Evolutionary conservation across 2,888 invertebrate genomes (phyloP).

Genomic region (Neoaliturus tenellus): DNA sequence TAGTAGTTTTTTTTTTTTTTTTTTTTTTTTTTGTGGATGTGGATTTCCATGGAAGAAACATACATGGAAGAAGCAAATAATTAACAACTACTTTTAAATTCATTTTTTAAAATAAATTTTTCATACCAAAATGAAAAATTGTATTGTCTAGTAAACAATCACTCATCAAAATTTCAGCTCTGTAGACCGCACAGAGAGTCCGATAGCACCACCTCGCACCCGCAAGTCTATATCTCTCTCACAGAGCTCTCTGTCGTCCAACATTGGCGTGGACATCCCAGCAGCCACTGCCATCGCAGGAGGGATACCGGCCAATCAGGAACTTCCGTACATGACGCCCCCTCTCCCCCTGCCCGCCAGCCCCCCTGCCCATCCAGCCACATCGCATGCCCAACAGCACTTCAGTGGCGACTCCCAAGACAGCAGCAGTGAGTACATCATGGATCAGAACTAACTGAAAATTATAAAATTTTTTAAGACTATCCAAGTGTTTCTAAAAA

Average conservation of each 20-base stretch:
- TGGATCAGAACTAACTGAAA: no score
- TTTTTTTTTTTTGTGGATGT: no score
- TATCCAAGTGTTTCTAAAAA: no score
- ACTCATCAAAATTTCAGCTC: no score
- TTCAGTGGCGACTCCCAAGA: constrained; percentile 96
- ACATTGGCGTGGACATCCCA: constrained; percentile 76
- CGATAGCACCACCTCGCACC: constrained; percentile 74
- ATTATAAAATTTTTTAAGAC: no score
- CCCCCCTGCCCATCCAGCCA: constrained; percentile 66
- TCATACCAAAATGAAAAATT: no score
- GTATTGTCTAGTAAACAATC: no score
- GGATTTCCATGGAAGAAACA: no score
- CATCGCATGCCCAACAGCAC: constrained; percentile 75
- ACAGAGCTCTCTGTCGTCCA: constrained; percentile 71
- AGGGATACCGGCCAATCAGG: constrained; percentile 90
- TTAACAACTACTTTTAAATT: no score
- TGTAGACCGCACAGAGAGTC: constrained; percentile 68
- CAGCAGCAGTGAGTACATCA: constrained; percentile 81
- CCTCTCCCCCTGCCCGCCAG: constrained; percentile 75
- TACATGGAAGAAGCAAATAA: no score
- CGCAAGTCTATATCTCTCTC: constrained; percentile 72
- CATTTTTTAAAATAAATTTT: no score
- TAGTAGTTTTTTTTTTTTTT: no score
- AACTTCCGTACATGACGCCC: constrained; percentile 93
- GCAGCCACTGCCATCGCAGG: constrained; percentile 93